Percentiles rank a stretch among this genome's conserved stretches.
These are phyloP conservation scores for Cephalopachus bancanus DNA, from an alignment of 2,797 vertebrate species.

Conservation along the genomic window DNA sequence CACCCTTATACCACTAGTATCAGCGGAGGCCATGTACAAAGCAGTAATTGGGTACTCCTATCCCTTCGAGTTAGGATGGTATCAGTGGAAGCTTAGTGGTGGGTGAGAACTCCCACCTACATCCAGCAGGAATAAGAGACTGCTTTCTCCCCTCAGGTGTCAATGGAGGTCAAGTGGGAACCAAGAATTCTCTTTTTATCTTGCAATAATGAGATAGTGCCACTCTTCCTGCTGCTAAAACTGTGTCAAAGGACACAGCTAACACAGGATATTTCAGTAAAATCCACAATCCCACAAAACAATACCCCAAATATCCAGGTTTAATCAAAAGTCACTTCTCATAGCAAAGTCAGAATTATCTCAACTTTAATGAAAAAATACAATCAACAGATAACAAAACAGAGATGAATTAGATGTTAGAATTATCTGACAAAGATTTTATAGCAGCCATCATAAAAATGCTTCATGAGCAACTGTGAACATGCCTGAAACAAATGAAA, in stretches of 20 bases:
- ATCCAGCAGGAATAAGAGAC: neutral
- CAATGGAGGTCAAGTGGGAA: neutral
- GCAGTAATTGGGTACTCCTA: neutral
- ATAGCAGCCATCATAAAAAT: constrained; percentile 22
- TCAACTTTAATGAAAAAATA: constrained; percentile 50
- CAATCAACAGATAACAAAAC: neutral
- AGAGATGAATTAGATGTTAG: constrained; percentile 23
- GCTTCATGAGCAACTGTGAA: neutral
- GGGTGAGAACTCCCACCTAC: neutral
- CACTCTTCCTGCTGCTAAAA: neutral
- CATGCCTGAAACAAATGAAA: constrained; percentile 47
- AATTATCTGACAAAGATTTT: constrained; percentile 58
- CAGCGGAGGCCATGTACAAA: neutral
- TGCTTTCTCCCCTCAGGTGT: neutral
- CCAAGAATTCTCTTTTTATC: neutral
- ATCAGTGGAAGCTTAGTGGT: neutral
- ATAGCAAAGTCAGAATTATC: constrained; percentile 25
- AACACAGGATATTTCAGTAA: neutral
- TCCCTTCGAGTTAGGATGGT: neutral
- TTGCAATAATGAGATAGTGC: neutral
- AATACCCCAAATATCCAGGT: neutral
- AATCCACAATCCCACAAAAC: neutral
- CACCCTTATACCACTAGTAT: neutral
- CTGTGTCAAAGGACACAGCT: neutral
- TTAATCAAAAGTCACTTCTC: constrained; percentile 25